A percentile compares a stretch with the other conserved stretches of the same genome.
Evolutionary conservation across 2,797 vertebrate species (phyloP).

Genomic region (Antrozous pallidus): DNA sequence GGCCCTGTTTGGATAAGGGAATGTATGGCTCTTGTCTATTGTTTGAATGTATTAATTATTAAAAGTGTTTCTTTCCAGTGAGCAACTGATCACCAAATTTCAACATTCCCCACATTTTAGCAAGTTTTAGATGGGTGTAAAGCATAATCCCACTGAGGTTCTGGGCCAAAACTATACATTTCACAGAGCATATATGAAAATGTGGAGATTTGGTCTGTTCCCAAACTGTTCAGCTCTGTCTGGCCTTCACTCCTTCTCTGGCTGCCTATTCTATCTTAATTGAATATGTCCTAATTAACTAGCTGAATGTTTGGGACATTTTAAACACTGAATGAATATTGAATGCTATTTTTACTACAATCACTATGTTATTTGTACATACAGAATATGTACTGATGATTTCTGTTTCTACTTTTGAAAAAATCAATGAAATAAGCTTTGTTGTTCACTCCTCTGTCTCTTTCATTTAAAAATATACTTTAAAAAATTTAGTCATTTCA

Average conservation of each 20-base stretch:
- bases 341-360: neutral
- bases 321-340: neutral
- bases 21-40: neutral
- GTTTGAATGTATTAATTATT: neutral
- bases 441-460: neutral
- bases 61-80: neutral
- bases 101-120: neutral
- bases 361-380: neutral
- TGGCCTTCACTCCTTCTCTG: neutral
- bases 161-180: neutral
- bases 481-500: no score
- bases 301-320: neutral
- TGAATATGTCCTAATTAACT: neutral
- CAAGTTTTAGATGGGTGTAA: neutral
- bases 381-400: neutral
- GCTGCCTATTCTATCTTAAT: neutral
- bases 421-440: neutral
- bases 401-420: neutral
- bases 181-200: neutral
- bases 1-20: neutral
- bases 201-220: neutral
- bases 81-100: neutral
- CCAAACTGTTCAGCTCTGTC: neutral
- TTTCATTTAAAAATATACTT: neutral
- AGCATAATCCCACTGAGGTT: neutral